Base-by-base conservation (phyloP, 2,113 vertebrate genomes). In the Crotophaga sulcirostris region DNA sequence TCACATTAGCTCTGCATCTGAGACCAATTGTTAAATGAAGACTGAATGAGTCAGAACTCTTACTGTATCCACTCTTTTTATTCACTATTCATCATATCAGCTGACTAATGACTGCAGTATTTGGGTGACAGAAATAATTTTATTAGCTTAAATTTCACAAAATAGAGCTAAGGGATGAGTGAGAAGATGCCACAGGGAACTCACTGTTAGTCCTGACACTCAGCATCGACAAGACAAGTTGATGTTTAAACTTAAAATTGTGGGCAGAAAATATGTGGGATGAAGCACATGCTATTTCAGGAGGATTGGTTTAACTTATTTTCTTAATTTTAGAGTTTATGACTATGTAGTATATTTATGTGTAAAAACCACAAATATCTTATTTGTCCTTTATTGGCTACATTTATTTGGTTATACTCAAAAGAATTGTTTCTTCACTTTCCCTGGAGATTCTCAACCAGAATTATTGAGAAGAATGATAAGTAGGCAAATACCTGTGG, bases 391-490 rank as follows among this genome's bases (percentile, higher is more conserved):
- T 63, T 55, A 72, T 88, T 95, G 83, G 23, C 62, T 82, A 34
- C 23, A 59, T 76, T 95, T 94, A 63, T 87, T 87, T 89, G 36
- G 31, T 47, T 76, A 60, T 73, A 42, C 51, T 68, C 89, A 76
- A 47, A 92, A 89, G 76, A 92, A 97, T n/a, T 80, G 64, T 15
- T 73, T 89, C 55, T 69, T 82, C 8, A 1, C 45, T 96, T 90
- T 79, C 59, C 89, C 84, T 83, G 76, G 81, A 82, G 89, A 47
- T 76, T 96, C 77, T 72, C 54, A 90, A 42, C 13, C 21, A 84
- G 42, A 94, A 74, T 94, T 86, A 38, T 67, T 38, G 56, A 80
- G 75, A 94, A 82, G 68, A 86, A 84, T 82, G 63, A 34, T 31
- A 55, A 36, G 42, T 66, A 69, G 28, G 49, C 17, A 87, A 93